These are phyloP conservation scores for Schizothorax lantsangensis DNA, from an alignment of 2,797 vertebrate genomes.

Conservation along the genomic window DNA sequence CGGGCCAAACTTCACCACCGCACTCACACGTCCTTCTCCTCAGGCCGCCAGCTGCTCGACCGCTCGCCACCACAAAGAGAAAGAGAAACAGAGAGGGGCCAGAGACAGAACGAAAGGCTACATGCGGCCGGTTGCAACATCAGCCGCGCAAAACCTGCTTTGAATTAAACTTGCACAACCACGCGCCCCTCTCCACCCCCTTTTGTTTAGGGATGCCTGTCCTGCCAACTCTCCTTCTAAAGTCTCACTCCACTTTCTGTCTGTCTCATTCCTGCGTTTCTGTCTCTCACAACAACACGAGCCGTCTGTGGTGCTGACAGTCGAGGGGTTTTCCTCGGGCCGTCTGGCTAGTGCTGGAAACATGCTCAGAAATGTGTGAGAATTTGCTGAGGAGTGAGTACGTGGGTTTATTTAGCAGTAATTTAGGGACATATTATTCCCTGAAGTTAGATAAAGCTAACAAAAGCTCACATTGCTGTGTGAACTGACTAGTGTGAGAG, in stretches of 20 bases:
- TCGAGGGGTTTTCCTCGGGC: constrained; percentile 10
- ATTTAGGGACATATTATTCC: constrained; percentile 7
- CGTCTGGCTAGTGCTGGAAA: neutral
- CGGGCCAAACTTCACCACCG: constrained; percentile 64
- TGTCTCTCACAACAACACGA: constrained; percentile 18
- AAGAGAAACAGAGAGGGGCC: constrained; percentile 10
- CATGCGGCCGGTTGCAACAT: constrained; percentile 68
- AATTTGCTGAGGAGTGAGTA: neutral
- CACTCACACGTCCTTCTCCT: constrained; percentile 82
- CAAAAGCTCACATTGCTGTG: neutral
- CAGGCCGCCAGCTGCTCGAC: constrained; percentile 83
- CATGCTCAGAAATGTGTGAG: constrained; percentile 4
- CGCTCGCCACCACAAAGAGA: constrained; percentile 66
- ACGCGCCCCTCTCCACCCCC: constrained; percentile 24
- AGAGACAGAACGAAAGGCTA: constrained; percentile 54
- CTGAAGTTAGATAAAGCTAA: neutral
- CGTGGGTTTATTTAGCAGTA: constrained; percentile 18
- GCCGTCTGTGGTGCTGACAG: constrained; percentile 13
- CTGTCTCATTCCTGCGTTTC: constrained; percentile 5
- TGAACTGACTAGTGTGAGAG: too few species aligned
- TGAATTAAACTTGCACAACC: constrained; percentile 78
- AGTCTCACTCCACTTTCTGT: constrained; percentile 8
- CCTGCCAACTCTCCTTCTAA: neutral
- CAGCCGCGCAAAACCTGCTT: constrained; percentile 57
- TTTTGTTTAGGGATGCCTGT: constrained; percentile 30